These are phyloP conservation scores for Drosophila monieri DNA, from an alignment of 2,888 invertebrate genomes.

Conservation along the genomic window DNA sequence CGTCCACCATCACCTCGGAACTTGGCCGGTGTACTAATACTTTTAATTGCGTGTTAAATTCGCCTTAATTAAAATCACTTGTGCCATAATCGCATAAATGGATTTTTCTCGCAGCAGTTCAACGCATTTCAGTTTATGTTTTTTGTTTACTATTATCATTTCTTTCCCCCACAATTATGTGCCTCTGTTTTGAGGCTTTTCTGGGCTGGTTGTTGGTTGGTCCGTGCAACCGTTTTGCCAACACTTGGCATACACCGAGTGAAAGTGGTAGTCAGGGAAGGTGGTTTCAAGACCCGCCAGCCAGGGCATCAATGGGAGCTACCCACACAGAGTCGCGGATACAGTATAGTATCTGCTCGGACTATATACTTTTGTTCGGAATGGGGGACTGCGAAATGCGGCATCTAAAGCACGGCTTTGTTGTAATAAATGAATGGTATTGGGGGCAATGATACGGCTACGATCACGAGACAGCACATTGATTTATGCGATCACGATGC, in stretches of 20 bases:
- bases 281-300: slow-evolving; percentile 49
- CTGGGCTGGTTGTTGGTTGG: slow-evolving; percentile 35
- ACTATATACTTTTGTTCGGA: slow-evolving; percentile 5
- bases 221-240: slow-evolving; percentile 49
- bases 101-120: slow-evolving; percentile 46
- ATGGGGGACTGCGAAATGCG: slow-evolving; percentile 45
- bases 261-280: slow-evolving; percentile 68
- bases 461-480: slow-evolving; percentile 52
- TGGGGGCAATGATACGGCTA: slow-evolving; percentile 66
- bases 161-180: slow-evolving; percentile 53
- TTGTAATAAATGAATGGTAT: slow-evolving; percentile 60
- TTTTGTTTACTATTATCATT: slow-evolving; percentile 45
- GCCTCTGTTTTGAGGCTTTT: slow-evolving; percentile 14
- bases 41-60: slow-evolving; percentile 76
- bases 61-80: slow-evolving; percentile 70
- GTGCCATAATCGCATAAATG: slow-evolving; percentile 46
- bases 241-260: slow-evolving; percentile 60
- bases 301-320: slow-evolving; percentile 25
- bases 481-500: slow-evolving; percentile 67
- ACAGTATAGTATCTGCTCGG: slow-evolving; percentile 23
- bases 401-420: slow-evolving; percentile 58
- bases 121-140: slow-evolving; percentile 56
- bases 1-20: slow-evolving; percentile 7
- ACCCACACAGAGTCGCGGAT: slow-evolving; percentile 7
- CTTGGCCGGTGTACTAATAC: slow-evolving; percentile 39